Base-by-base conservation (phyloP, 2,797 vertebrate species). In the Spinus olivaceus region DNA sequence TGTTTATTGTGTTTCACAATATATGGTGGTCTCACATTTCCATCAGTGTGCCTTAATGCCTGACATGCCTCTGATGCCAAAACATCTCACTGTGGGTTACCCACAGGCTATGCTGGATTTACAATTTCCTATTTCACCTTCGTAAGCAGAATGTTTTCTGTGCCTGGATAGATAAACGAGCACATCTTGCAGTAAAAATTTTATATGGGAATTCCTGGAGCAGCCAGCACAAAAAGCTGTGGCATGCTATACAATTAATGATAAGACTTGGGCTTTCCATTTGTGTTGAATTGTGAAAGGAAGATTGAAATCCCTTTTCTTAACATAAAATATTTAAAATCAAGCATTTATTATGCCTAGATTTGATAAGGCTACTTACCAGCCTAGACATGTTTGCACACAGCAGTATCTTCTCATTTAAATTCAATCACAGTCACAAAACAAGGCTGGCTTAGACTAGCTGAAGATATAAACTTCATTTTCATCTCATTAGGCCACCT, bases 401-500 rank as follows among this genome's bases (percentile, higher is more conserved):
- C 98, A 98, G 97, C 97, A 96, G 96, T 97, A 92, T 97, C 96
- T 97, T 97, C 97, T 97, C 95, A 98, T 98, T 98, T 97, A 97
- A 97, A 98, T 98, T 98, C 96, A 98, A 85, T 98, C 97, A 98
- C 91, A 97, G 97, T 97, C 97, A 97, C 94, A 96, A 97, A 97
- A 97, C 95, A 98, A 97, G 95, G 88, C 90, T 92, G 94, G 94
- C 87, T 97, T 97, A 97, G 95, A 96, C 97, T 95, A 97, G 95
- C 95, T 96, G 94, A 97, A 97, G 97, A 97, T 97, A 97, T 97
- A 98, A 98, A 98, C 96, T 97, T 97, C 94, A 97, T 98, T 98
- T 98, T 98, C 97, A 97, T 98, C 97, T 98, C 97, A 97, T 98
- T 97, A 97, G 96, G 97, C 98, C 97, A 97, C 98, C 98, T 98